Evolutionary conservation across 2,113 vertebrate genomes (phyloP), one percentile per base, ranked within the genome.

Genomic region (Xerus inauris): DNA sequence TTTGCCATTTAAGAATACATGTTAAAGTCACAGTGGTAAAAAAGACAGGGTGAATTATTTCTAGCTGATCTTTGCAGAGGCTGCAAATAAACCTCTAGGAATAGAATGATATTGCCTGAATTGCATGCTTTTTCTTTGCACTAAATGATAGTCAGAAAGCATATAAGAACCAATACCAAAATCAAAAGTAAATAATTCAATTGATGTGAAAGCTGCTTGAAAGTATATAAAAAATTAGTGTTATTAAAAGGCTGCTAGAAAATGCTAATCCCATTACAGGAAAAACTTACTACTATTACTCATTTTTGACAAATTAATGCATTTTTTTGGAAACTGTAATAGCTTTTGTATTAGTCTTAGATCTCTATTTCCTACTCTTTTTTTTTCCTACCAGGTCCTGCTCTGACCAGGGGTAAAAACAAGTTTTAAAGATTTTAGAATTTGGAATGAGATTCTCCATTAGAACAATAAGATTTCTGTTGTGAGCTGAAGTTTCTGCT

Each of bases 231-330:
- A 95, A 95, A 82, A 87, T 65, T 28, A 17, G 35, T 77, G 49
- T 85, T 89, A 92, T 92, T 81, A 94, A 94, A 95, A 94, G 16
- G 8, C 54, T 87, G 59, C 75, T 93, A 93, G 75, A 94, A 94
- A 90, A 94, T 90, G 45, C 32, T 96, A 97, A 96, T 93, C 45
- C 62, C 54, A 90, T 90, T 94, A 96, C 45, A 94, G 57, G 51
- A 65, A 97, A 94, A 85, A 85, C 40, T 84, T 95, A 57, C 79
- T 76, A 82, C 72, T 94, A 76, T 92, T 96, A 89, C 73, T 96
- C 51, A 86, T 87, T 82, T 89, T 89, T 93, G 89, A 89, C 89
- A 90, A 96, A 94, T 82, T 82, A 89, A 96, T 90, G 67, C 69
- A 83, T 93, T 92, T 93, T 64, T 64, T 85, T 47, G 32, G 59